Percentiles rank a stretch among this genome's conserved stretches.
These are phyloP conservation scores for Osedax fenrisi DNA, from an alignment of 2,888 invertebrate species.

Conservation along the genomic window DNA sequence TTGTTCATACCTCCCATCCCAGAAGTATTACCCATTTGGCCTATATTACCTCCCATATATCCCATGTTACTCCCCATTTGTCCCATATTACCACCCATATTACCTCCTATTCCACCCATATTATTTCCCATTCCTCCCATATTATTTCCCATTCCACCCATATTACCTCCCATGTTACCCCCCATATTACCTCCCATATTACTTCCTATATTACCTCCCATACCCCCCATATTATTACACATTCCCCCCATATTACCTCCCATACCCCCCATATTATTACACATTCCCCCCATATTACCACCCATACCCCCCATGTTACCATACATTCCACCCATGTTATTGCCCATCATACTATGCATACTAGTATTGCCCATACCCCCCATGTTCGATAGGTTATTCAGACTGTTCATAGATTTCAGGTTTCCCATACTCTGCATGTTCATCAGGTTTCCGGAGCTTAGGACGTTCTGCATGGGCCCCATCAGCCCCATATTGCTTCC, in stretches of 20 bases:
- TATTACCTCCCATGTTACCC: not conserved
- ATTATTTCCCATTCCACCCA: not conserved
- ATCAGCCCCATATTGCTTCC: not conserved
- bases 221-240: not conserved
- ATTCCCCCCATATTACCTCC: not conserved
- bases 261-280: not conserved
- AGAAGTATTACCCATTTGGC: no score
- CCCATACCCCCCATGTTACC: not conserved
- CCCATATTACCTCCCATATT: not conserved
- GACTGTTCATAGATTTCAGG: not conserved
- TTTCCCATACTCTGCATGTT: not conserved
- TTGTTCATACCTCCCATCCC: not conserved
- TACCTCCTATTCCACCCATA: no score
- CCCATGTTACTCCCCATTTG: no score
- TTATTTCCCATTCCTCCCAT: not conserved
- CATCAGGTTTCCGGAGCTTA: no score
- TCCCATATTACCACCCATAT: no score
- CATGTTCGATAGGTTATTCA: not conserved
- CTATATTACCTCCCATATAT: no score
- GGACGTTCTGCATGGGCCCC: not conserved
- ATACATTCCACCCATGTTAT: not conserved
- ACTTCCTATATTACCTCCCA: not conserved
- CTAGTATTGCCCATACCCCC: not conserved
- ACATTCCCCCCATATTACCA: not conserved
- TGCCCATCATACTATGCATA: not conserved